Conservation (phyloP, 2,113 vertebrate species). For the Irena cyanogastra region DNA sequence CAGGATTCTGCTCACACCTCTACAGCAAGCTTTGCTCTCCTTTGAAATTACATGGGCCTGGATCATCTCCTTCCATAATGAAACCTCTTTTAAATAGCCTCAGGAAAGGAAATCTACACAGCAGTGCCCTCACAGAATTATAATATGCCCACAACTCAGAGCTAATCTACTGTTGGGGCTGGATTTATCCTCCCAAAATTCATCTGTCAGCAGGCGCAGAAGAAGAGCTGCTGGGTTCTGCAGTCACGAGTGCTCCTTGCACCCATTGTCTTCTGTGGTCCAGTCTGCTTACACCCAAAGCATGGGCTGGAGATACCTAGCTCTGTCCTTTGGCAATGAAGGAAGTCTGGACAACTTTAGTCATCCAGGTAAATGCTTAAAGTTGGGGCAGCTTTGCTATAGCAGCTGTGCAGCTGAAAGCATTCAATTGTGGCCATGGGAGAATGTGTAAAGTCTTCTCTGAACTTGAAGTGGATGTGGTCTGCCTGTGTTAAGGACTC, state of each 20-base stretch:
- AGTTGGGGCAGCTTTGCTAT: background rate
- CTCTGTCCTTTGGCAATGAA: background rate
- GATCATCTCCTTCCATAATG: background rate
- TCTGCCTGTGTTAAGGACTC: background rate
- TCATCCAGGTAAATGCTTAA: background rate
- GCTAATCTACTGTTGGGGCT: background rate
- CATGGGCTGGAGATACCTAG: background rate
- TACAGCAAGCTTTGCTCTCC: background rate
- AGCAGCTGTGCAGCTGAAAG: background rate
- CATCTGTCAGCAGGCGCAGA: background rate
- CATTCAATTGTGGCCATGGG: background rate
- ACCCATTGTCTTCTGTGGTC: background rate
- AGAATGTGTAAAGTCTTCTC: background rate
- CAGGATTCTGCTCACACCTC: constrained; percentile 4
- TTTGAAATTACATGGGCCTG: background rate
- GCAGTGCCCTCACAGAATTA: background rate
- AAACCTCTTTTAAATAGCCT: background rate
- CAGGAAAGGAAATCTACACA: background rate
- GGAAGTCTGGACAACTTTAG: background rate
- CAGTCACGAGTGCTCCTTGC: background rate
- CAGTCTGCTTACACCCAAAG: background rate
- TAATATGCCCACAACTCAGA: background rate
- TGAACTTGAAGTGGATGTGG: background rate
- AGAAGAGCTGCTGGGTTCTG: background rate
- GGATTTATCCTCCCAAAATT: background rate